phyloP scores from a whole-genome alignment of 2,797 vertebrate species.

The Limnodromus scolopaceus region DNA sequence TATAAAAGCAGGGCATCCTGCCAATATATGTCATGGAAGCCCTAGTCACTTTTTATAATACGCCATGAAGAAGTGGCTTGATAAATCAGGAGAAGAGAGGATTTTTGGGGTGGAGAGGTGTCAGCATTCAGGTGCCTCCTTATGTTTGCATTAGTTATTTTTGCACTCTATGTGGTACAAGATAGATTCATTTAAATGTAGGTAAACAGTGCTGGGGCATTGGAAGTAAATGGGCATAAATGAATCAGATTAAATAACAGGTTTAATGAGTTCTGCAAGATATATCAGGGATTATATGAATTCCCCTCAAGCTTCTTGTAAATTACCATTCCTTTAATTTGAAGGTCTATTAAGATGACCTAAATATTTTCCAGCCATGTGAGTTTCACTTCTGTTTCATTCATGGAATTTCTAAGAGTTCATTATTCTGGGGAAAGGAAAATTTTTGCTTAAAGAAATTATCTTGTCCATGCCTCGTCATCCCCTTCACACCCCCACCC shows the following conservation, averaged over 20 bases:
- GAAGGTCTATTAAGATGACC: background rate
- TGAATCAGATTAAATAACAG: background rate
- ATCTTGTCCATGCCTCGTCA: background rate
- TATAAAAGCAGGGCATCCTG: background rate
- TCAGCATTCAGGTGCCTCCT: background rate
- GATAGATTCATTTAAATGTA: background rate
- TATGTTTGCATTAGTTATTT: background rate
- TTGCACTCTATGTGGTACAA: background rate
- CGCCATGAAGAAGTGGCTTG: background rate
- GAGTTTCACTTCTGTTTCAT: background rate
- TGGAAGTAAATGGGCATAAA: background rate
- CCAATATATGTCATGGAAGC: background rate
- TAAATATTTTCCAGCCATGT: background rate
- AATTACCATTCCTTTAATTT: background rate
- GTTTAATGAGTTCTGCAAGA: background rate
- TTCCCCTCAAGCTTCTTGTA: background rate
- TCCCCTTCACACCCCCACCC: background rate
- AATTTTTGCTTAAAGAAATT: background rate
- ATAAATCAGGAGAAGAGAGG: background rate
- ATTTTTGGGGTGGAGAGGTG: background rate
- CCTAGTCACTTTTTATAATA: background rate
- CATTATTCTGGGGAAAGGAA: background rate
- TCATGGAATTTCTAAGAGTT: background rate
- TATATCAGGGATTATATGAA: background rate
- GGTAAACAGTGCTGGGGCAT: accelerated